Evolutionary conservation across 2,113 vertebrate genomes (phyloP), one percentile per base, ranked within the genome.

Genomic region (Crotalus viridis): DNA sequence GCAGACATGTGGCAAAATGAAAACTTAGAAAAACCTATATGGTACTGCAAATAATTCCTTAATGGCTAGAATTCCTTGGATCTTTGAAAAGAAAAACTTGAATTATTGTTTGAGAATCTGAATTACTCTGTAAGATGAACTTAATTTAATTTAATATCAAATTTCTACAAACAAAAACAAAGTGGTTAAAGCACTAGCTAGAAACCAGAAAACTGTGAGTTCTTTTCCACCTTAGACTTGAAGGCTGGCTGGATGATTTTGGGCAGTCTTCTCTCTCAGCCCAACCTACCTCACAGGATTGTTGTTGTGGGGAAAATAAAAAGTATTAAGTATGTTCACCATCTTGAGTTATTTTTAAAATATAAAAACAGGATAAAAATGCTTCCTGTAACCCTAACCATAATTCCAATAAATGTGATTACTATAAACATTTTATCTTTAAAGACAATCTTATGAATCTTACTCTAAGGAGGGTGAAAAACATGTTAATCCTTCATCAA

Each of bases 111-210:
- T 81, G n/a, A 54, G 85, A 13, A 0, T 1, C 61, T 7, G 0
- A 22, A 57, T 88, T 74, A 21, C 93, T 95, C 93, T 94, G 94
- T n/a, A 92, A 87, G 69, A 48, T 91, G 91, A 93, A 94, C 93
- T 85, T 64, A 90, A 51, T 57, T 39, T 10, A 24, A 52, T 43
- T 43, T 95, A 91, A 96, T 94, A 94, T 92, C n/a, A 0, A 0
- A 9, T 69, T 93, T 88, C 24, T 5, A 2, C 85, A 69, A 24
- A 22, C 59, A 91, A 51, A 93, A 94, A 92, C n/a, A n/a, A 69
- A 69, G 28, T 13, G 12, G 64, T 69, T 69, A 69, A 69, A 28
- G 61, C 61, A 69, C 12, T 69, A 69, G 64, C 28, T 69, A n/a
- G 28, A 69, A n/a, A 69, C 5, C 64, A 69, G 64, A 4, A 69